Base-by-base conservation (phyloP, 2,797 vertebrate species). In the Pampus argenteus region DNA sequence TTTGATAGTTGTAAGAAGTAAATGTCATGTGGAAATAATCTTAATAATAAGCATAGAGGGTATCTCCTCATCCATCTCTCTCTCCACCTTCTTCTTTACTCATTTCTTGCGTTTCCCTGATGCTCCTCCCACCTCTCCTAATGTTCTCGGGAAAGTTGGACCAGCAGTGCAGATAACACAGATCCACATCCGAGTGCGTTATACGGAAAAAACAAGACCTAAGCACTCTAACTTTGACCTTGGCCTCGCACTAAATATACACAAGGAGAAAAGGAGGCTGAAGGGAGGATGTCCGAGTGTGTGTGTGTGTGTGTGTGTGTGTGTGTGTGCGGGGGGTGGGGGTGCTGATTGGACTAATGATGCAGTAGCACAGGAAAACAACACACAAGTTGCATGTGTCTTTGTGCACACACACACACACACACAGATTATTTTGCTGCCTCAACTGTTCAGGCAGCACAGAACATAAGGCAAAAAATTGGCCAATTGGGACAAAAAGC, bases 381-480 rank as follows among this genome's bases (percentile, higher is more conserved):
- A 15, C 29, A 57, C 20, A 62, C 49, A 45, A 59, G 57, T 77
- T 58, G n/a, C n/a, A n/a, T n/a, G n/a, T n/a, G n/a, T n/a, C 70
- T 66, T 77, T 25, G 29, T 38, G 38, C 45, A 76, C 50, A 64
- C 31, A 58, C 58, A 42, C 48, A 58, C 47, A 63, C 9, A 50
- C 65, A 15, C 63, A 49, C 61, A 29, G 45, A 83, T 79, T 87
- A 85, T 88, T 89, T 81, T 88, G 83, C 91, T 82, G 89, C 81
- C 78, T 89, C 83, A 65, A 85, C 86, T 83, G 74, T 85, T 92
- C 79, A 87, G 77, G 86, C 80, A 84, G 86, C 71, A 44, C 66
- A 58, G 75, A 90, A 78, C 85, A 91, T 87, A 90, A 83, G 86
- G 88, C 84, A 89, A 87, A 88, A 88, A 90, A 93, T 91, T 92